These are phyloP conservation scores for Ericerus pela DNA, from an alignment of 1,140 invertebrate genomes.

Conservation along the genomic window DNA sequence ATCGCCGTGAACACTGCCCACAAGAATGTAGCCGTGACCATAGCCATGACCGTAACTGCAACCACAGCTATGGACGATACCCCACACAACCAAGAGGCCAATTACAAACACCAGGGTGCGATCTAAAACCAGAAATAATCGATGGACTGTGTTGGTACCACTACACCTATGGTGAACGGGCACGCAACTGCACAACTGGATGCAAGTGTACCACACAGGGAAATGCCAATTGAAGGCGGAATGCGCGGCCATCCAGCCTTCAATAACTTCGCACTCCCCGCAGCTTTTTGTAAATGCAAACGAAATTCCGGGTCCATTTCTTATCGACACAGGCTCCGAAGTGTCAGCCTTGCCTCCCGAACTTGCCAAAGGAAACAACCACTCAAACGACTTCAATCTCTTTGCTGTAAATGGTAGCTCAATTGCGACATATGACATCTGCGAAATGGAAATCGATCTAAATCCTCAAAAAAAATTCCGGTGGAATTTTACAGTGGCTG, in stretches of 20 bases:
- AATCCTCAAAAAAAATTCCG: neutral
- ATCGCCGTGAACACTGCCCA: too few relatives aligned
- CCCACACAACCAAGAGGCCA: too few relatives aligned
- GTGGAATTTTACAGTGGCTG: conserved; percentile 1
- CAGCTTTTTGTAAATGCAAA: neutral
- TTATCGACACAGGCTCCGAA: neutral
- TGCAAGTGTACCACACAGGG: conserved; percentile 7
- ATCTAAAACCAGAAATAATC: too few relatives aligned
- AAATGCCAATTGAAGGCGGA: neutral
- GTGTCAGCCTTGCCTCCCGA: neutral
- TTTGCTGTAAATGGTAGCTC: conserved; percentile 11
- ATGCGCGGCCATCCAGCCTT: neutral
- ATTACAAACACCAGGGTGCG: too few relatives aligned
- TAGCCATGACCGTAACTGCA: too few relatives aligned
- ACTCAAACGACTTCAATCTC: neutral
- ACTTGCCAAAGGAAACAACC: neutral
- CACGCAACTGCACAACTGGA: conserved; percentile 31
- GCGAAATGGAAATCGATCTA: neutral
- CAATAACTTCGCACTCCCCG: neutral
- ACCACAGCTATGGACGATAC: too few relatives aligned
- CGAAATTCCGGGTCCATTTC: neutral
- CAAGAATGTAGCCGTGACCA: too few relatives aligned
- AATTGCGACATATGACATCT: neutral
- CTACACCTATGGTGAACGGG: conserved; percentile 22
- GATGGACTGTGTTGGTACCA: neutral